Percentiles rank a stretch among this genome's conserved stretches.
Conservation (phyloP, 2,888 invertebrate genomes). For the Trypoxylon attenuatum region DNA sequence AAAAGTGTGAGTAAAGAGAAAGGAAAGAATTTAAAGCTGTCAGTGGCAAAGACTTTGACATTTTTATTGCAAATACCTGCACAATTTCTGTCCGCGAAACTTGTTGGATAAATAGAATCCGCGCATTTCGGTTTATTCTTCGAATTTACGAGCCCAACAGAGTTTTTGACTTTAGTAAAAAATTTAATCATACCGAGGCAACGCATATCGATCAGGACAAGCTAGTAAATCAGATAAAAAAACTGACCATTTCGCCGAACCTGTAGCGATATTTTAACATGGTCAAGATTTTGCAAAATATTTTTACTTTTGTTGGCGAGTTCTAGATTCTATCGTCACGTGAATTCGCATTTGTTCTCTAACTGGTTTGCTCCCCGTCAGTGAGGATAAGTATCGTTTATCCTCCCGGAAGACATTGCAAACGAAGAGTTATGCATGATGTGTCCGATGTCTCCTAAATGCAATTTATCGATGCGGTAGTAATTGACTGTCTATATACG, state of each 20-base stretch:
- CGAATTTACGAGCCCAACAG: conserved; percentile 44
- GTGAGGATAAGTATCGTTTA: conserved; percentile 29
- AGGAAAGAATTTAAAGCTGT: too few relatives aligned
- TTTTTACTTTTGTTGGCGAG: conserved; percentile 3
- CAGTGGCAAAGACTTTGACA: too few relatives aligned
- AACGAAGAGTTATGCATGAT: conserved; percentile 42
- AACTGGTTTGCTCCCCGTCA: conserved; percentile 10
- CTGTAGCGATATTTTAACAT: conserved; percentile 23
- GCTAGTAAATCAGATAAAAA: conserved; percentile 30
- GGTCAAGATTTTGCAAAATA: conserved; percentile 22
- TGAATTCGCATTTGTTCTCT: conserved; percentile 35
- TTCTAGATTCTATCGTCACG: neutral
- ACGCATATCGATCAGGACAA: conserved; percentile 35
- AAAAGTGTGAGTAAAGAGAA: too few relatives aligned
- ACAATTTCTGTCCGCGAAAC: too few relatives aligned
- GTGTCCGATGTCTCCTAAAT: conserved; percentile 18
- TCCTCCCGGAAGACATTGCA: conserved; percentile 18
- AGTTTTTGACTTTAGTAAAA: conserved; percentile 46
- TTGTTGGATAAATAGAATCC: conserved; percentile 3
- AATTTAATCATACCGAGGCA: conserved; percentile 41
- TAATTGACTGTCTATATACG: neutral
- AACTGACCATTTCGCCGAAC: conserved; percentile 3
- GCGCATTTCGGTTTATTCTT: conserved; percentile 7
- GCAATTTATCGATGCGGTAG: conserved; percentile 41
- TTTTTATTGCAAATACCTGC: too few relatives aligned